phyloP scores from a whole-genome alignment of 2,888 invertebrate species.

The Drosophila quasianomalipes region DNA sequence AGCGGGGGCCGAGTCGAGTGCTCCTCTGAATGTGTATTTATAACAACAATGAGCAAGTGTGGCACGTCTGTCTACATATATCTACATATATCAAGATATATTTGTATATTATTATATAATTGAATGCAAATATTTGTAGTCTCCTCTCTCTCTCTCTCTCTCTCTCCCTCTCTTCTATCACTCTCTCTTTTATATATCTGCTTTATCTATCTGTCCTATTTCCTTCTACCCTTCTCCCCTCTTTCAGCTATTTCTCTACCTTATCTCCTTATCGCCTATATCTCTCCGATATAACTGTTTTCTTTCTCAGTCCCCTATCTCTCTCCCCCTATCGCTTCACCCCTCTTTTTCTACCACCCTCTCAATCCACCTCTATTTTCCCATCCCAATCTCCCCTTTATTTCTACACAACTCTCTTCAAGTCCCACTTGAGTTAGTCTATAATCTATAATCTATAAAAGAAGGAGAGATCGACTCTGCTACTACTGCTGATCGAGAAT shows the following conservation, averaged over 20 bases:
- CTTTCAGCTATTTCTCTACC: not conserved
- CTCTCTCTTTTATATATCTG: not conserved
- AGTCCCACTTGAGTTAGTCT: not conserved
- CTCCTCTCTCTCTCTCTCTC: not conserved
- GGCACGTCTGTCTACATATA: not conserved
- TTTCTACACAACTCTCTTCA: not conserved
- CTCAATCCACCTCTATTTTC: no score
- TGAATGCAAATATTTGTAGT: not conserved
- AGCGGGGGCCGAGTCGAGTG: conserved; percentile 25
- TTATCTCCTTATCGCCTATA: not conserved
- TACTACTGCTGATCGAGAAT: not conserved
- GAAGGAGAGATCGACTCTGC: not conserved
- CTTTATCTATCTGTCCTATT: not conserved
- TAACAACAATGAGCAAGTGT: conserved; percentile 1
- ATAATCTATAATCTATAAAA: not conserved
- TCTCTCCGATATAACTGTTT: not conserved
- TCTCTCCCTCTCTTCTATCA: not conserved
- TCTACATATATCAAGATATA: conserved; percentile 6
- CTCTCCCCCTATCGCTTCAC: no score
- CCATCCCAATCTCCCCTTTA: not conserved
- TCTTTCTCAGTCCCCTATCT: not conserved
- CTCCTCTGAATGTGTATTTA: not conserved
- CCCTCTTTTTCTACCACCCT: no score
- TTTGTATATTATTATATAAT: not conserved
- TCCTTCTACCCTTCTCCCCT: not conserved